phyloP scores from a whole-genome alignment of 2,113 vertebrate genomes.

The Sula dactylatra region DNA sequence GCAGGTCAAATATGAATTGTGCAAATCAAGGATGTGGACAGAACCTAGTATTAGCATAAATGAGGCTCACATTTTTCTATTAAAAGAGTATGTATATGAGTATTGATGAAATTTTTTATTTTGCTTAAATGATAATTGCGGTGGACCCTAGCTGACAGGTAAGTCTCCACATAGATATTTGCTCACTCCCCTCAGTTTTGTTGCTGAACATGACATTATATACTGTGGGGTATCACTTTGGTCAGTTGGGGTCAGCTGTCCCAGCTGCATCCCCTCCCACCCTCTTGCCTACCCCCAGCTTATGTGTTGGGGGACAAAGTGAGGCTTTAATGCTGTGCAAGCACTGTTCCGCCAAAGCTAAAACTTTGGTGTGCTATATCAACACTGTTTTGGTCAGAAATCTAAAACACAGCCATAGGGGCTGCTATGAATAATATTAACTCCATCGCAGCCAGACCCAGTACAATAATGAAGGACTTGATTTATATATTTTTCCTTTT shows the following conservation, averaged over 20 bases:
- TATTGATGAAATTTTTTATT: not conserved
- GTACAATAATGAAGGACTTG: not conserved
- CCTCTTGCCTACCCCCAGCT: rapidly evolving
- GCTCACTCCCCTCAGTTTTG: rapidly evolving
- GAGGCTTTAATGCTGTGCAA: not conserved
- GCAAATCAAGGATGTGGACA: not conserved
- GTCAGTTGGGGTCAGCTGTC: not conserved
- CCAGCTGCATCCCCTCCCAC: not conserved
- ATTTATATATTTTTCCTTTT: rapidly evolving
- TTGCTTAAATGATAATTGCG: not conserved
- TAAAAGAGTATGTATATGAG: not conserved
- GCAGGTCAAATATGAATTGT: not conserved
- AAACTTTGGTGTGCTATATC: not conserved
- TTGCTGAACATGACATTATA: not conserved
- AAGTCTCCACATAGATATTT: rapidly evolving
- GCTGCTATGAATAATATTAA: not conserved
- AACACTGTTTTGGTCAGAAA: not conserved
- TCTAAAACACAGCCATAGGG: not conserved
- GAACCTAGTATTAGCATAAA: not conserved
- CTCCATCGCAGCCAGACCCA: not conserved
- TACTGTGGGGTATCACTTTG: not conserved
- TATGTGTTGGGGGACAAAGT: not conserved
- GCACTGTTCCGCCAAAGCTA: not conserved
- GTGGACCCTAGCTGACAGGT: rapidly evolving
- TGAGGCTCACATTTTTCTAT: not conserved